A percentile compares a stretch with the other conserved stretches of the same genome.
Conservation (phyloP, 2,888 invertebrate genomes). For the Drosophila sordidula region DNA sequence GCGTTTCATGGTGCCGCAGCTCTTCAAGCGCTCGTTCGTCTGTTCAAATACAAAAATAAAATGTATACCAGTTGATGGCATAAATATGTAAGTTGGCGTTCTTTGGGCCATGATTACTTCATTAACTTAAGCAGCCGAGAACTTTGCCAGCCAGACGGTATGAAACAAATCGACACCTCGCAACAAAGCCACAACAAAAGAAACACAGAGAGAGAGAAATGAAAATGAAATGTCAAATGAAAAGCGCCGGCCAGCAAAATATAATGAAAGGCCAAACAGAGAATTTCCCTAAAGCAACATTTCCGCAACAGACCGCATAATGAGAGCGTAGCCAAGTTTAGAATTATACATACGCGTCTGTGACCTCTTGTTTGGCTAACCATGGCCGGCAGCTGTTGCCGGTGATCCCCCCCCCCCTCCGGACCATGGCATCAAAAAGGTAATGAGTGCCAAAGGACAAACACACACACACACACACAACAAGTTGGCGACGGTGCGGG, state of each 20-base stretch:
- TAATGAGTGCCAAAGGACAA: slow-evolving; percentile 81
- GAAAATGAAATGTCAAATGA: slow-evolving; percentile 73
- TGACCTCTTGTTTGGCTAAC: slow-evolving; percentile 53
- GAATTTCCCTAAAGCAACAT: slow-evolving; percentile 77
- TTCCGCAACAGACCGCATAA: slow-evolving; percentile 84
- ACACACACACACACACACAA: slow-evolving; percentile 60
- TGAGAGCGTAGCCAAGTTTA: slow-evolving; percentile 69
- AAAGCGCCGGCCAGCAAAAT: slow-evolving; percentile 59
- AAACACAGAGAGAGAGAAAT: slow-evolving; percentile 33
- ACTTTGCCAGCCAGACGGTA: slow-evolving; percentile 20
- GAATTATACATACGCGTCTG: slow-evolving; percentile 64
- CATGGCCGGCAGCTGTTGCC: slow-evolving; percentile 43
- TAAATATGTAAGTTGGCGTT: slow-evolving; percentile 12
- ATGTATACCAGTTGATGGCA: slow-evolving; percentile 37
- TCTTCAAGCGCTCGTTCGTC: slow-evolving; percentile 83
- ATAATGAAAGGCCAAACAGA: slow-evolving; percentile 70
- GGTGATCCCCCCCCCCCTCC: background rate
- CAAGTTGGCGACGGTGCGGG: slow-evolving; percentile 39
- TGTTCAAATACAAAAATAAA: slow-evolving; percentile 37
- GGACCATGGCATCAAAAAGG: slow-evolving; percentile 55
- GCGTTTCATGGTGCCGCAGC: slow-evolving; percentile 84
- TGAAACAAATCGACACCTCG: slow-evolving; percentile 70
- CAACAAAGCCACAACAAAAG: slow-evolving; percentile 46
- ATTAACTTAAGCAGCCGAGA: slow-evolving; percentile 56
- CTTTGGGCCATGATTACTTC: slow-evolving; percentile 63